Evolutionary conservation across 2,888 invertebrate genomes (phyloP).

Genomic region (Zonitis immaculata): DNA sequence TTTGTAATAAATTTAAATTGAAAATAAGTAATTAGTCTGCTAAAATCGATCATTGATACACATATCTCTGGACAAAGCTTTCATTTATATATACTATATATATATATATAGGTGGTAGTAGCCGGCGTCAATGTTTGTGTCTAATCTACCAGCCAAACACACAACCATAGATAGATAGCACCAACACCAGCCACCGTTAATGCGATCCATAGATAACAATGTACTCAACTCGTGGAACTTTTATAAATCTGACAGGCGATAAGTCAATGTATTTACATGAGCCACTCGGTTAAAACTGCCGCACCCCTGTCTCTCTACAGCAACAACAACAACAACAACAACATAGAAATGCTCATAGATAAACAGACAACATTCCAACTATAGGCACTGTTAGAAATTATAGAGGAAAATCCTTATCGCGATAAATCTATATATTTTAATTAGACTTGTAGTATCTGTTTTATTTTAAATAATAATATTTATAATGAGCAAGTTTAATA

Average conservation of each 20-base stretch:
- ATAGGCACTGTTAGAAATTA: background rate
- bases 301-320: constrained; percentile 19
- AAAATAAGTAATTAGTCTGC: constrained; percentile 1
- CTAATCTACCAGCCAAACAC: constrained; percentile 26
- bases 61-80: background rate
- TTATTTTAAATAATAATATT: background rate
- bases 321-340: no score
- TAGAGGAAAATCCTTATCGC: background rate
- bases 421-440: background rate
- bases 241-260: constrained; percentile 42
- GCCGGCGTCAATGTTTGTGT: constrained; percentile 11
- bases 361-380: constrained; percentile 1
- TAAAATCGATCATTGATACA: background rate
- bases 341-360: background rate
- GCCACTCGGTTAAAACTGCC: constrained; percentile 33
- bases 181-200: constrained; percentile 37
- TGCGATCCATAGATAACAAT: constrained; percentile 43
- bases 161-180: constrained; percentile 28
- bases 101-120: background rate
- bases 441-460: background rate
- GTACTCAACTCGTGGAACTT: constrained; percentile 39
- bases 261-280: constrained; percentile 41
- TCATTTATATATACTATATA: no score
- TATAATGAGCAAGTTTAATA: background rate
- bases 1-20: no score